Conservation (phyloP, 2,888 invertebrate genomes). For the Malthinus flaveolus region DNA sequence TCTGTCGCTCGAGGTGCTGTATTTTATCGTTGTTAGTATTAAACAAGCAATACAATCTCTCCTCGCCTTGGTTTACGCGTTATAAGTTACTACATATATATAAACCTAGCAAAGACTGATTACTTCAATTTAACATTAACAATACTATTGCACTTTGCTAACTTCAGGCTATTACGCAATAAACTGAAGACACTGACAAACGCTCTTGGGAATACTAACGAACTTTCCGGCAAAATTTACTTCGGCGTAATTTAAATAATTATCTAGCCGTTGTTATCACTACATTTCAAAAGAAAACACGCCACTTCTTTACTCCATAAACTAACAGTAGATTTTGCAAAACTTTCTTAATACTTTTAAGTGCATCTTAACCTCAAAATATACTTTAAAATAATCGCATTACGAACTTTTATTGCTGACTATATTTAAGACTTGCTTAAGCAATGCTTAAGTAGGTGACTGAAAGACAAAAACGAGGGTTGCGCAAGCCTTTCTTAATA, state of each 20-base stretch:
- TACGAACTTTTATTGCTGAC: too few species aligned
- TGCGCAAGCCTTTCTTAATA: too few species aligned
- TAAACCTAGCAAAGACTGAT: slow-evolving; percentile 37
- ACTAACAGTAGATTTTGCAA: too few species aligned
- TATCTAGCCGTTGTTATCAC: too few species aligned
- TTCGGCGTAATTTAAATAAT: slow-evolving; percentile 10
- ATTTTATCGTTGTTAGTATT: slow-evolving; percentile 48
- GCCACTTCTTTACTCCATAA: too few species aligned
- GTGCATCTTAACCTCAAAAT: too few species aligned
- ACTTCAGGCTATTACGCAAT: slow-evolving; percentile 25
- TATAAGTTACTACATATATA: slow-evolving; percentile 31
- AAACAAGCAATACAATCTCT: slow-evolving; percentile 48
- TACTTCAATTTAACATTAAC: slow-evolving; percentile 30
- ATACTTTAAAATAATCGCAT: too few species aligned
- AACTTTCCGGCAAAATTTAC: slow-evolving; percentile 13
- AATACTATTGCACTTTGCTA: slow-evolving; percentile 26
- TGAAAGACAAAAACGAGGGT: too few species aligned
- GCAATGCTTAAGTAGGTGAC: too few species aligned
- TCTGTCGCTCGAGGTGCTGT: slow-evolving; percentile 48
- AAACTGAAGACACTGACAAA: slow-evolving; percentile 26
- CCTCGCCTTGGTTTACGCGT: slow-evolving; percentile 38
- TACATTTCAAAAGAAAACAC: too few species aligned
- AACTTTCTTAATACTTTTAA: too few species aligned
- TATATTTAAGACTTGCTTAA: too few species aligned
- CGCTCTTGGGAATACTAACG: slow-evolving; percentile 13